These are phyloP conservation scores for Lamprotornis superbus DNA, from an alignment of 2,113 vertebrate genomes.

Conservation along the genomic window DNA sequence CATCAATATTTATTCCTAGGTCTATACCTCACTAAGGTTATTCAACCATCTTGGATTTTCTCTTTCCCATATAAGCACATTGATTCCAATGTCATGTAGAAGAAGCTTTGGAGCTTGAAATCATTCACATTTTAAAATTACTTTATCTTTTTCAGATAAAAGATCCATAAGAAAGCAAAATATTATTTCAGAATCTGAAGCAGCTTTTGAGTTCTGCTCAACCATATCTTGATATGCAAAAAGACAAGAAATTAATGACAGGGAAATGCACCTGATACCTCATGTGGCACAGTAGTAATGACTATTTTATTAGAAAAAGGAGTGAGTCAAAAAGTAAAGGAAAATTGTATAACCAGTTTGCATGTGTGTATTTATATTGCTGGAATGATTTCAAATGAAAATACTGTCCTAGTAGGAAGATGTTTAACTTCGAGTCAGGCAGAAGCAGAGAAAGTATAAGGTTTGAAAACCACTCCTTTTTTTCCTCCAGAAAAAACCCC, in stretches of 20 bases:
- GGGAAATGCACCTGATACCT: not conserved
- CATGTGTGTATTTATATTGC: not conserved
- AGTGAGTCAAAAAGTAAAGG: not conserved
- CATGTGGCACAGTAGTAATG: not conserved
- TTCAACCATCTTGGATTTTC: not conserved
- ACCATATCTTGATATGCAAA: not conserved
- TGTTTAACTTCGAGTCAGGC: not conserved
- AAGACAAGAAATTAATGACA: not conserved
- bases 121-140: not conserved
- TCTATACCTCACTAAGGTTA: not conserved
- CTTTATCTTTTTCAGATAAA: not conserved
- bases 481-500: not conserved
- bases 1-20: not conserved
- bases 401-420: not conserved
- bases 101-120: not conserved
- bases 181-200: not conserved
- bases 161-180: not conserved
- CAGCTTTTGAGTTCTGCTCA: not conserved
- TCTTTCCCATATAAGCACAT: not conserved
- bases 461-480: not conserved
- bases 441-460: not conserved
- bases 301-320: not conserved
- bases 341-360: not conserved
- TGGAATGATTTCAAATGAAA: not conserved
- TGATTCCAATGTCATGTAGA: not conserved